These are phyloP conservation scores for Elysia crispata DNA, from an alignment of 2,888 invertebrate genomes.

Conservation along the genomic window DNA sequence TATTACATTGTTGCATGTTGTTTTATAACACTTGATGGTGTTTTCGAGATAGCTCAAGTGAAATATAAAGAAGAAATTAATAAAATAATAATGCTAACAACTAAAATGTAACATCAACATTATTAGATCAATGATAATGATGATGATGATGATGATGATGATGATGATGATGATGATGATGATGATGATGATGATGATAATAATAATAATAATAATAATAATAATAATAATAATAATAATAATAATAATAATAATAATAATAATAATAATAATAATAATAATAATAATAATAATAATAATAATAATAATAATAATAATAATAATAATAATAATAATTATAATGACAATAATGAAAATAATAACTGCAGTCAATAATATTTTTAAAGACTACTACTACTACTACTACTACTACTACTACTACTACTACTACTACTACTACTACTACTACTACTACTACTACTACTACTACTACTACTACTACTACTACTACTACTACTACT, in stretches of 20 bases:
- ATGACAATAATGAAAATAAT: not conserved
- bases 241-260: too few relatives aligned
- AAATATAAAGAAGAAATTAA: too few relatives aligned
- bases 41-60: too few relatives aligned
- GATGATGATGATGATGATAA: slow-evolving; percentile 4
- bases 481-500: slow-evolving; percentile 9
- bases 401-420: too few relatives aligned
- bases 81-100: too few relatives aligned
- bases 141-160: not conserved
- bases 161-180: slow-evolving; percentile 1
- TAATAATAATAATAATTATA: not conserved
- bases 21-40: too few relatives aligned
- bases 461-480: slow-evolving; percentile 9
- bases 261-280: not conserved
- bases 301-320: not conserved
- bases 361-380: not conserved
- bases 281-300: not conserved
- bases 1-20: too few relatives aligned
- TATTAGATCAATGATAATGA: too few relatives aligned
- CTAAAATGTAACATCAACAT: too few relatives aligned
- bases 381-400: too few relatives aligned
- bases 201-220: not conserved
- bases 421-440: slow-evolving; percentile 4
- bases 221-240: too few relatives aligned
- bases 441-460: slow-evolving; percentile 9